Base-by-base conservation (phyloP, 2,113 vertebrate genomes). In the Psophia crepitans region DNA sequence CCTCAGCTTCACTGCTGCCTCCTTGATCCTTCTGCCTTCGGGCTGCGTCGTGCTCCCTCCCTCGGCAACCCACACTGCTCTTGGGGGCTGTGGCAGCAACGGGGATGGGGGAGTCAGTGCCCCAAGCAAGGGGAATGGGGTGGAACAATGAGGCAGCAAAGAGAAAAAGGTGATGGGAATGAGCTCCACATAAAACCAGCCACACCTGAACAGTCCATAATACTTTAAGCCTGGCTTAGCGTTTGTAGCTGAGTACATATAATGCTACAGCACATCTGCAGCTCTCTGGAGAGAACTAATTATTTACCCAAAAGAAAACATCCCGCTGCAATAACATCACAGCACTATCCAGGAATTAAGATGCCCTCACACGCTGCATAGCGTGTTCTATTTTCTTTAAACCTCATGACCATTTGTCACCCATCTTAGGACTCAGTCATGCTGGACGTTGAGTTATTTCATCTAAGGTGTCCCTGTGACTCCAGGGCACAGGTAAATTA, bases 301-400 rank as follows among this genome's bases (percentile, higher is more conserved):
- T 84, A 95, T 89, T 96, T 56, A 93, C 73, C 69, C 43, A 19
- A 87, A 91, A 87, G 91, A 94, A 96, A 96, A 93, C 30, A 95
- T 33, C 78, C 20, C 0, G 0, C 81, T 80, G 27, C 26, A 76
- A 84, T 39, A 93, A 87, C 89, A 83, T 32, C 66, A n/a, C 63
- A 87, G 74, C 76, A 69, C 33, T 28, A 85, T n/a, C 44, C 49
- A 83, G 46, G 58, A 91, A 94, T 79, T 85, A 90, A 77, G 87
- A 84, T 75, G 87, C 69, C 79, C 84, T 64, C 57, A 57, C 87
- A 95, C 0, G 2, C 33, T 90, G 57, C 54, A 69, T 28, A 57
- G 65, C 57, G 33, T 3, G 12, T 53, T 95, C 91, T 86, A 48
- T 58, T 91, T 80, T 69, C 87, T 85, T 78, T 93, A 46, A 93